Conservation (phyloP, 1,140 invertebrate species). For the Drosophila albomicans region DNA sequence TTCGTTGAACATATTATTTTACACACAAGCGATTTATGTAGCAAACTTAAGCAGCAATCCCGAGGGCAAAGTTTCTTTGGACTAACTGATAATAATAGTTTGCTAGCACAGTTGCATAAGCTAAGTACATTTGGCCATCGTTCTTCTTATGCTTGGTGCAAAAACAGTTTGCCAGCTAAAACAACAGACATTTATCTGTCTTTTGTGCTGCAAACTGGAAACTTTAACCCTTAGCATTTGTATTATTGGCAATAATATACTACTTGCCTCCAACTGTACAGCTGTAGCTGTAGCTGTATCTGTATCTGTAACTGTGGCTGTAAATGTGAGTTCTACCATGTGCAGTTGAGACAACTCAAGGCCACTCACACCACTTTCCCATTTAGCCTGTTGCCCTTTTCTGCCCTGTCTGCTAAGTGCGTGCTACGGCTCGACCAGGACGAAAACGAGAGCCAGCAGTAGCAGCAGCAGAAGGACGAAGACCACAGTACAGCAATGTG, state of each 20-base stretch:
- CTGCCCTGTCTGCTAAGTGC: slow-evolving; percentile 8
- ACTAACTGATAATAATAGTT: slow-evolving; percentile 44
- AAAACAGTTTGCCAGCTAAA: slow-evolving; percentile 39
- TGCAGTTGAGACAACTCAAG: slow-evolving; percentile 38
- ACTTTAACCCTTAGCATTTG: slow-evolving; percentile 67
- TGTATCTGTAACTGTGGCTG: not conserved
- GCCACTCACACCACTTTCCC: not conserved
- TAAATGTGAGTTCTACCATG: slow-evolving; percentile 23
- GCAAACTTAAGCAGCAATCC: slow-evolving; percentile 1
- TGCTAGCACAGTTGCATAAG: slow-evolving; percentile 13
- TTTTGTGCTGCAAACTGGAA: slow-evolving; percentile 37
- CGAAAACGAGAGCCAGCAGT: not conserved
- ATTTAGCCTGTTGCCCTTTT: slow-evolving; percentile 20
- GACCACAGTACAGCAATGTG: slow-evolving; percentile 15
- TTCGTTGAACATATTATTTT: slow-evolving; percentile 5
- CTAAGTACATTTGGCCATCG: slow-evolving; percentile 21
- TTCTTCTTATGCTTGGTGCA: slow-evolving; percentile 6
- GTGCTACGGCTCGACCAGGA: slow-evolving; percentile 13
- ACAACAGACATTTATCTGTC: slow-evolving; percentile 50
- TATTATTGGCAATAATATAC: slow-evolving; percentile 69
- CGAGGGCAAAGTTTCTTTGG: not conserved
- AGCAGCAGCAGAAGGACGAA: not conserved
- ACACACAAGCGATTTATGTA: not conserved
- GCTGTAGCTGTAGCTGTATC: not conserved
- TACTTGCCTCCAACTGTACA: slow-evolving; percentile 9